Base-by-base conservation (phyloP, 2,113 vertebrate genomes). In the Cathartes aura region DNA sequence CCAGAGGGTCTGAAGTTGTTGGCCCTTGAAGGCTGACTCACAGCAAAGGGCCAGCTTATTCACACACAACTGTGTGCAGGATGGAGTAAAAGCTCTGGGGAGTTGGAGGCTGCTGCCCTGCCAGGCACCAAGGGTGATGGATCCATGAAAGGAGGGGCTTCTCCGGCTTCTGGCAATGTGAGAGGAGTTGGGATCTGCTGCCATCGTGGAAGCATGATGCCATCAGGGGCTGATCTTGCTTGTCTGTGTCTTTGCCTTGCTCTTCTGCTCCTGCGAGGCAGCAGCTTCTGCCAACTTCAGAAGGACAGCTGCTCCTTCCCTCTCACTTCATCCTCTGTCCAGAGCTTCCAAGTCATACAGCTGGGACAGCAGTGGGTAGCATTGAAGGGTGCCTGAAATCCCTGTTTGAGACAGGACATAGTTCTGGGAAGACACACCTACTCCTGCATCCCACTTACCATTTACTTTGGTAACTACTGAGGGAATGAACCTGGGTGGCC, bases 81-180 rank as follows among this genome's bases (percentile, higher is more conserved):
- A 48, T 67, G n/a, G n/a, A n/a, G n/a, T n/a, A n/a, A n/a, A n/a
- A 55, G 3, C 56, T 64, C 42, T 67, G 55, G 6, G 18, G 22
- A 45, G 5, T 1, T 32, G 42, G 34, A 42, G 80, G 45, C 8
- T 85, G 17, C 43, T 88, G n/a, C 16, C 13, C 12, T 38, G 21
- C 47, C 74, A 71, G n/a, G 24, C 9, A 59, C 8, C 5, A 3
- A 42, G 14, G 15, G 11, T 30, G n/a, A 12, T 30, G 29, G 45
- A 59, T 62, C 34, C 20, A 14, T 8, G 6, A 53, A 71, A 79
- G 29, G 29, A 63, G 9, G 2, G 10, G 0, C 9, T 82, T 55
- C 15, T 24, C 43, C 0, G 0, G 18, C 9, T 67, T 60, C 3
- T 0, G 3, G 15, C 0, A 1, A 6, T 48, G 80, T 68, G 18